Conservation (phyloP, 2,797 vertebrate species). For the Acomys russatus region DNA sequence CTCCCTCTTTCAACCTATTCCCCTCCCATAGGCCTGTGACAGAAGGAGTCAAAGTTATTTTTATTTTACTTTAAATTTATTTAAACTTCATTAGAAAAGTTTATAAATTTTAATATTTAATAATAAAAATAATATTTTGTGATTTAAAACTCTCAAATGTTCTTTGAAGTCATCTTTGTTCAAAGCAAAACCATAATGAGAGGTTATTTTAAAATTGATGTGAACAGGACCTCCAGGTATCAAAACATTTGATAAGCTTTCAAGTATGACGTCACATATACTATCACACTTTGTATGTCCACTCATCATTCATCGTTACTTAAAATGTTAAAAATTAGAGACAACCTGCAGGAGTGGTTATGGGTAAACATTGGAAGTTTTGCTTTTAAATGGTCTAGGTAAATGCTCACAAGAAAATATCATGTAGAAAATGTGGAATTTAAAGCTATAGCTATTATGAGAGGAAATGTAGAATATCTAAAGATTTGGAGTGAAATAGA, state of each 20-base stretch:
- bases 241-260: neutral
- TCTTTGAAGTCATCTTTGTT: neutral
- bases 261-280: too few relatives aligned
- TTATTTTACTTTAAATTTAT: neutral
- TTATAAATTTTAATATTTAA: neutral
- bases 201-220: neutral
- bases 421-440: neutral
- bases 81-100: neutral
- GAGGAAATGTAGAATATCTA: neutral
- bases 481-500: neutral
- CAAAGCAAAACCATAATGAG: neutral
- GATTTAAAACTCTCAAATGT: neutral
- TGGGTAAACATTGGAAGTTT: neutral
- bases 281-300: neutral
- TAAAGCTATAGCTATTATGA: slow-evolving; percentile 15
- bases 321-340: neutral
- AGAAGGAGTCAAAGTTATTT: neutral
- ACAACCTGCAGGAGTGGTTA: neutral
- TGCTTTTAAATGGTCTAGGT: neutral
- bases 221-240: too few relatives aligned
- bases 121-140: neutral
- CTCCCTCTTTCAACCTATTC: too few relatives aligned
- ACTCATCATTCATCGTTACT: neutral
- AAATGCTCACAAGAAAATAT: slow-evolving; percentile 11
- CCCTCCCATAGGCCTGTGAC: too few relatives aligned